Base-by-base conservation (phyloP, 1,140 invertebrate species). In the Pseudomyrmex gracilis region DNA sequence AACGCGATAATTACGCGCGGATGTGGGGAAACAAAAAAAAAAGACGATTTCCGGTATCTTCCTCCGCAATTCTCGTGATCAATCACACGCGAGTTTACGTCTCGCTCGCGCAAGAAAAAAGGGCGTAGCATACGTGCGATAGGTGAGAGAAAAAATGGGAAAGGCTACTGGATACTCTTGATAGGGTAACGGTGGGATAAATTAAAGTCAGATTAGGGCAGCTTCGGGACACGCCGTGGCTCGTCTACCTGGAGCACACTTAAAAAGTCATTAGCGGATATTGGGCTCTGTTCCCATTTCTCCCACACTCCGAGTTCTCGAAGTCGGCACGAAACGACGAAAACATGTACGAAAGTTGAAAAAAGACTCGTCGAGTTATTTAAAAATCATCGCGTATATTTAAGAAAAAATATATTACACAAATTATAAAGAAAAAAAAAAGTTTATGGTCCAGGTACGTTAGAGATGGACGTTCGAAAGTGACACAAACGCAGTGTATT, bases 141-240 rank as follows among this genome's bases (percentile, higher is more conserved):
- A 80, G 76, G 66, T 70, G 76, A 80, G 76, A 78, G 64, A 58
- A 80, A 80, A 80, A 74, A 82, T 61, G 55, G 17, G 47, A 55
- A 73, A 82, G 78, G 78, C 78, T 82, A 82, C 78, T 74, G 78
- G 70, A 64, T 66, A 77, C 78, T 86, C 58, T 87, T 74, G 73
- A 84, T 66, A 84, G 85, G 60, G 82, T 91, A 92, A 91, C 86
- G 87, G 85, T 85, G 86, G 86, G 86, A 89, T 88, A 82, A 92
- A 93, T 93, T 93, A 93, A 93, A 93, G 91, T 91, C 83, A 89
- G 90, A 91, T 93, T 92, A 92, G 90, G 87, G 86, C 87, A 88
- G 74, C 66, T 71, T 80, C 64, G 73, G 67, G 87, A 85, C 61
- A 34, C 71, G 67, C 84, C 73, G 83, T 78, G 71, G 34, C 34